A percentile compares a stretch with the other conserved stretches of the same genome.
Conservation (phyloP, 2,113 vertebrate species). For the Ochotona curzoniae region DNA sequence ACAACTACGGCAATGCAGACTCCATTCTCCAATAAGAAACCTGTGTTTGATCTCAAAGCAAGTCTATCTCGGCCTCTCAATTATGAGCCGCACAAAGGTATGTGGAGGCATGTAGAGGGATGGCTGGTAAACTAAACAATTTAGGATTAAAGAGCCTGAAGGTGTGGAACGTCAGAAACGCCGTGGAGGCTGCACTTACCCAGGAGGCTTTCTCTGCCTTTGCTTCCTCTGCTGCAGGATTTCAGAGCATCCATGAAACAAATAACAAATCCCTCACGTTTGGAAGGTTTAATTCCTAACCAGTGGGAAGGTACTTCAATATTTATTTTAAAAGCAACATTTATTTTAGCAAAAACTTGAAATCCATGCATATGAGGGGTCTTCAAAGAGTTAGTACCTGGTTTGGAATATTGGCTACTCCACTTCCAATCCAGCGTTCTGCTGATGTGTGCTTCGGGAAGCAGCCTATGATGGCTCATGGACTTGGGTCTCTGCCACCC, state of each 20-base stretch:
- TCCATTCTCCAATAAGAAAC: conserved; percentile 88
- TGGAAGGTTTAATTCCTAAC: conserved; percentile 6
- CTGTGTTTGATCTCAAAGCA: conserved; percentile 93
- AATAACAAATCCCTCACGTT: not conserved
- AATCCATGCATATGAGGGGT: no score
- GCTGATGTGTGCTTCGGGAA: no score
- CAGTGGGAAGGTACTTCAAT: not conserved
- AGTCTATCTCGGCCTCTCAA: conserved; percentile 93
- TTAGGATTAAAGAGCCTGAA: not conserved
- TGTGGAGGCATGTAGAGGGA: not conserved
- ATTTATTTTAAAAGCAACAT: no score
- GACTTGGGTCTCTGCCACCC: no score
- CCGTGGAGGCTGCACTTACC: not conserved
- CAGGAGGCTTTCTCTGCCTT: not conserved
- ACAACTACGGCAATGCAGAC: conserved; percentile 80
- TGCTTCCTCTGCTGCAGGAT: not conserved
- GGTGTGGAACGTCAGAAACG: not conserved
- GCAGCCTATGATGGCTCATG: no score
- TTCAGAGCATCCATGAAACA: conserved; percentile 27
- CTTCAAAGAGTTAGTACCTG: no score
- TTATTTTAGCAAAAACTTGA: no score
- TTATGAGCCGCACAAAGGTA: conserved; percentile 96
- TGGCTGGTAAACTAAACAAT: accelerated
- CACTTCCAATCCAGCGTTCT: no score
- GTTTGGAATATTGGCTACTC: no score